Percentiles rank a stretch among this genome's conserved stretches.
phyloP scores from a whole-genome alignment of 2,113 vertebrate species.

The Podarcis raffonei region DNA sequence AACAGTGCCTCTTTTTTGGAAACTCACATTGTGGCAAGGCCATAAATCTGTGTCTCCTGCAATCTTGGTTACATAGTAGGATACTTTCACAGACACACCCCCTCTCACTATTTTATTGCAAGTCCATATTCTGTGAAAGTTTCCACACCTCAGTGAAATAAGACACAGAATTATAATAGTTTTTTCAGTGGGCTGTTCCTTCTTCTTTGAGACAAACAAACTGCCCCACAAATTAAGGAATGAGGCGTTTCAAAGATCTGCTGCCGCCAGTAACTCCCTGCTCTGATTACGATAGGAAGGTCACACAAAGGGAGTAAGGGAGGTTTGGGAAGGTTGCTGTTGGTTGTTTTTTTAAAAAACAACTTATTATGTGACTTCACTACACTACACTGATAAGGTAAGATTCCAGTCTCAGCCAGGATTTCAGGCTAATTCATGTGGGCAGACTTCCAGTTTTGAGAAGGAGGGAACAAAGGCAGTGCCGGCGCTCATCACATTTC shows the following conservation, averaged over 20 bases:
- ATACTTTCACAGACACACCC: neutral
- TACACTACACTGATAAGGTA: neutral
- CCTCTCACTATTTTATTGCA: neutral
- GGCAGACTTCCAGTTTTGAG: neutral
- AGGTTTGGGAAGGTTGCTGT: neutral
- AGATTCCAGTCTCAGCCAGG: neutral
- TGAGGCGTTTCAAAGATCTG: neutral
- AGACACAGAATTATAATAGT: neutral
- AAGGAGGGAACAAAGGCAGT: neutral
- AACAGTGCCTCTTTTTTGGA: neutral
- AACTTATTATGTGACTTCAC: neutral
- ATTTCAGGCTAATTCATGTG: slow-evolving; percentile 8
- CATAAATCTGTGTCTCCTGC: neutral
- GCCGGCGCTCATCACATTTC: neutral
- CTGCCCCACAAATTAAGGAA: neutral
- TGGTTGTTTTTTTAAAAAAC: neutral
- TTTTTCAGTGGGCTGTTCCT: neutral
- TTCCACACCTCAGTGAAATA: neutral
- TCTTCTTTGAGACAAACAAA: neutral
- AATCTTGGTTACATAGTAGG: neutral
- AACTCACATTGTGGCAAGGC: neutral
- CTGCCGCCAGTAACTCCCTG: neutral
- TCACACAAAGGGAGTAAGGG: neutral
- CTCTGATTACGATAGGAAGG: neutral
- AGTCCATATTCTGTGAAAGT: neutral